Conservation (phyloP, 2,888 invertebrate genomes). For the Galerucella calmariensis region DNA sequence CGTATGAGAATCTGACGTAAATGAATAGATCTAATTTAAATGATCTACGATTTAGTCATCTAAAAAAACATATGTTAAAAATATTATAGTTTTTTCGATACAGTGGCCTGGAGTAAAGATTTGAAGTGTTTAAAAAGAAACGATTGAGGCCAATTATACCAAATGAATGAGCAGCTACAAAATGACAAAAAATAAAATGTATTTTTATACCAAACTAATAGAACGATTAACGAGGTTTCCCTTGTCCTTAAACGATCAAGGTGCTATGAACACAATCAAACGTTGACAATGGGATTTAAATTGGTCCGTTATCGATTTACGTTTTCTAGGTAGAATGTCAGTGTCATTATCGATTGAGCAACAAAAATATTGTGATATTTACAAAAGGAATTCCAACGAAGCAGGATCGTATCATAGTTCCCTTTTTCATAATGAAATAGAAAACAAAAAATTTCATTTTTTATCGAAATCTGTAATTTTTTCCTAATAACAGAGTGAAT, state of each 20-base stretch:
- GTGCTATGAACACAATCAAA: constrained; percentile 2
- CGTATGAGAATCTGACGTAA: not conserved
- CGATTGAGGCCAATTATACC: not conserved
- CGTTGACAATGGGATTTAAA: constrained; percentile 15
- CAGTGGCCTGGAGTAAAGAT: not conserved
- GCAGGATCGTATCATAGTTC: not conserved
- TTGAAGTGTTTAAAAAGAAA: not conserved
- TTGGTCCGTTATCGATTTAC: constrained; percentile 27
- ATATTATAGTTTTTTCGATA: not conserved
- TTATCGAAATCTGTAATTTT: no score
- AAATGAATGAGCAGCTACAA: no score
- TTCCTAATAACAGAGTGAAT: no score
- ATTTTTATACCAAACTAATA: not conserved
- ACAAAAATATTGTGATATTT: constrained; percentile 14
- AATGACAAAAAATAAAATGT: not conserved
- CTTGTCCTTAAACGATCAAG: constrained; percentile 3
- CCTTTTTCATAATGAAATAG: not conserved
- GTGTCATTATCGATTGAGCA: constrained; percentile 24
- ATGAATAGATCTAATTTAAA: constrained; percentile 10
- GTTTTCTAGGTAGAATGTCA: constrained; percentile 29
- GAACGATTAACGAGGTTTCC: not conserved
- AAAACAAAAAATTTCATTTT: no score
- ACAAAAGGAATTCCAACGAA: constrained; percentile 11
- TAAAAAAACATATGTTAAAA: not conserved
- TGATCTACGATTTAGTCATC: constrained; percentile 7